Evolutionary conservation across 2,888 invertebrate species (phyloP), one percentile per base, ranked within the genome.

Genomic region (Papilio elwesi): DNA sequence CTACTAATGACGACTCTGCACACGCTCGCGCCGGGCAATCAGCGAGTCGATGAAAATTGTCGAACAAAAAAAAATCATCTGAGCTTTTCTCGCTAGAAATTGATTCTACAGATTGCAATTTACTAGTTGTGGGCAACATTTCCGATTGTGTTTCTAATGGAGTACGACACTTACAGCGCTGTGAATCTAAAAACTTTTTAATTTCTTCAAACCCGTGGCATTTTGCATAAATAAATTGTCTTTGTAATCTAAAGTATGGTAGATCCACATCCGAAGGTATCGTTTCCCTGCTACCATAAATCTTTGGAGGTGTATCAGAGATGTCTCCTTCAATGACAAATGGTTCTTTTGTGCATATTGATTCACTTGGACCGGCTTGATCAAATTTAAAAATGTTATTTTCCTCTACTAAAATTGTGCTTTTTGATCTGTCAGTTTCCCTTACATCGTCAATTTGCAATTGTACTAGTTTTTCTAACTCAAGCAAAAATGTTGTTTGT

Each of bases 361-460:
- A 12, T 62, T 81, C 75, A 69, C 77, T 38, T 67, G 75, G 6
- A 38, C 79, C 71, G 0, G 68, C 12, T 43, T 84, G 52, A 69
- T 84, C 80, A 80, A 92, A 92, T 70, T 84, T 74, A 76, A 89
- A 87, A 47, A 82, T 52, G 76, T 87, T 89, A 38, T 86, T 81
- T 75, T 83, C 80, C 16, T 89, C 83, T 55, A 89, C 59, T 73
- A 93, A 80, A 74, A 92, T 85, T 51, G 86, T 80, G 38, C 83
- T 67, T 43, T 70, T 74, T 6, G 77, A 76, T 59, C 78, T 70
- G 7, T 89, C 89, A n/a, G 78, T 74, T 78, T 87, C 90, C 78
- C 87, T 83, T 26, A 93, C 86, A 83, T 93, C 92, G 77, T 90
- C 90, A 65, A 93, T 76, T 78, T 93, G 93, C 70, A 93, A 81